Evolutionary conservation across 1,140 invertebrate species (phyloP).

Genomic region (Platyscapa corneri): DNA sequence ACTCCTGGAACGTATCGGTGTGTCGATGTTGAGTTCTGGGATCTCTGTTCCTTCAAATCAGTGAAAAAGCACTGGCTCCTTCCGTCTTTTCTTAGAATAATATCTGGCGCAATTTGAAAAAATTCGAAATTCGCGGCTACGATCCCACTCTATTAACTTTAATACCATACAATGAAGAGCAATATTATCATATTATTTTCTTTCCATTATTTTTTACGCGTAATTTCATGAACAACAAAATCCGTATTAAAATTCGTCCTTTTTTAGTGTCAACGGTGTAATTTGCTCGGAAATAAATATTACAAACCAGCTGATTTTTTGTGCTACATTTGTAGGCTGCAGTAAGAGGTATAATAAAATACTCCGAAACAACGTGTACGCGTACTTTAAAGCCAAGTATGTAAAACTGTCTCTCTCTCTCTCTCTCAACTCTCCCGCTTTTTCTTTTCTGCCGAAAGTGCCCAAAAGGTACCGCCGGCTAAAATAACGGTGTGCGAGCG

Average conservation of each 20-base stretch:
- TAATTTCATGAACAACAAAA: constrained; percentile 7
- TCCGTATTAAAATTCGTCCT: constrained; percentile 8
- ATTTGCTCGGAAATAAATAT: constrained; percentile 18
- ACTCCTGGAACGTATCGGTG: no score
- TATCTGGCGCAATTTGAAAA: not conserved
- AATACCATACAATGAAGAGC: constrained; percentile 17
- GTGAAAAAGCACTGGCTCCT: not conserved
- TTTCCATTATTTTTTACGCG: constrained; percentile 12
- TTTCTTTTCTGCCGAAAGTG: constrained; percentile 24
- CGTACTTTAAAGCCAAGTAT: constrained; percentile 18
- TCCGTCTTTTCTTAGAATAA: not conserved
- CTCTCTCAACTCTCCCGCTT: not conserved
- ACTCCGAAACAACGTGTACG: constrained; percentile 12
- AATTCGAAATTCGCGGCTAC: not conserved
- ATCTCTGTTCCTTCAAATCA: not conserved
- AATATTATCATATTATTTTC: constrained; percentile 17
- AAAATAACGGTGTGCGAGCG: constrained; percentile 23
- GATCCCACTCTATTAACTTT: constrained; percentile 9
- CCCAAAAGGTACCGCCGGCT: constrained; percentile 28
- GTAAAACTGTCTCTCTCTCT: constrained; percentile 11
- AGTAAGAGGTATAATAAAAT: constrained; percentile 13
- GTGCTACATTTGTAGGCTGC: not conserved
- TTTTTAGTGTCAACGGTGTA: constrained; percentile 25
- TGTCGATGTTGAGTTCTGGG: not conserved
- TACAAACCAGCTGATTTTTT: constrained; percentile 25